phyloP scores from a whole-genome alignment of 2,888 invertebrate species.

The Orchesellides sinensis region DNA sequence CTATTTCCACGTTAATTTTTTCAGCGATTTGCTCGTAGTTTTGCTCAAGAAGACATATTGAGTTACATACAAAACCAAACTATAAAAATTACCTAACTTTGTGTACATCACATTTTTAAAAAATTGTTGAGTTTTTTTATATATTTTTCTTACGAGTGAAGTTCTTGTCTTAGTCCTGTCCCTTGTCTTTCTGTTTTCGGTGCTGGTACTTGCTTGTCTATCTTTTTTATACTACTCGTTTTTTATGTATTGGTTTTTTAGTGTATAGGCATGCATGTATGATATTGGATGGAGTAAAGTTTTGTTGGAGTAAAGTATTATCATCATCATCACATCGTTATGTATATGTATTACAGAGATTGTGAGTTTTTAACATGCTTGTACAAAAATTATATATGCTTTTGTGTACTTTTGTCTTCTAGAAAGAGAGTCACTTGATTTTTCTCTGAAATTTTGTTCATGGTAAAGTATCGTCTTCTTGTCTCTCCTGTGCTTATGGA shows the following conservation, averaged over 20 bases:
- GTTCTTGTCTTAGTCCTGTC: conserved; percentile 70
- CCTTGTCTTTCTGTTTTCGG: conserved; percentile 63
- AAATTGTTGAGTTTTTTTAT: conserved; percentile 9
- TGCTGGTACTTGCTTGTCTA: conserved; percentile 48
- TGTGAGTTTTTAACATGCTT: not conserved
- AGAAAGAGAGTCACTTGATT: not conserved
- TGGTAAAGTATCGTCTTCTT: not conserved
- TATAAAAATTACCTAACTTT: not conserved
- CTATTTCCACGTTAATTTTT: too few species aligned
- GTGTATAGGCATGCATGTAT: not conserved
- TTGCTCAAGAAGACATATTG: conserved; percentile 10
- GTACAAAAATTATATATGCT: not conserved
- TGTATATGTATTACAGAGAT: conserved; percentile 4
- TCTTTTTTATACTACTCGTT: conserved; percentile 28
- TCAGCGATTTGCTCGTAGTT: too few species aligned
- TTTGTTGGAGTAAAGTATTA: conserved; percentile 7
- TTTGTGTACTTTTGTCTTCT: not conserved
- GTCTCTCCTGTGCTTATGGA: too few species aligned
- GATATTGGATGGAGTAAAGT: not conserved
- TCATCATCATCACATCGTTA: conserved; percentile 56
- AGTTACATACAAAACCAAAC: not conserved
- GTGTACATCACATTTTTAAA: conserved; percentile 31
- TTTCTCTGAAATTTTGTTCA: not conserved
- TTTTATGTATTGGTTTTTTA: conserved; percentile 47
- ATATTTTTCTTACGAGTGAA: not conserved